Evolutionary conservation across 2,888 invertebrate species (phyloP).

Genomic region (Orchestes rusci): DNA sequence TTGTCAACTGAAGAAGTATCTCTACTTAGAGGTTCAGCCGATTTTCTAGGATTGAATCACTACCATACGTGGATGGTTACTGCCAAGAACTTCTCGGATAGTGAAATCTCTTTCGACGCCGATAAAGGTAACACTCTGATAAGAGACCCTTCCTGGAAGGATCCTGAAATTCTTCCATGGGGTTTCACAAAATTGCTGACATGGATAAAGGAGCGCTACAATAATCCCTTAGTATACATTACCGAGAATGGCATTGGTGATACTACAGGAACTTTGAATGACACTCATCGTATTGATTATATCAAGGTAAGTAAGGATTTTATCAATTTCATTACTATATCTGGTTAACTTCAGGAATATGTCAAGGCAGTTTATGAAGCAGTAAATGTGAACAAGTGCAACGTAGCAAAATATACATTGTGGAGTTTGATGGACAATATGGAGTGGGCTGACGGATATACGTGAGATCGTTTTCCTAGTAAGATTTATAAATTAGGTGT

Average conservation of each 20-base stretch:
- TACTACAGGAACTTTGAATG: constrained; percentile 42
- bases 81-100: constrained; percentile 32
- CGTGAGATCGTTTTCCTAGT: constrained; percentile 35
- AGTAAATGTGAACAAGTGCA: constrained; percentile 50
- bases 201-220: constrained; percentile 41
- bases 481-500: constrained; percentile 10
- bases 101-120: constrained; percentile 33
- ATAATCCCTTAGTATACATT: constrained; percentile 51
- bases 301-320: constrained; percentile 29
- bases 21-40: constrained; percentile 47
- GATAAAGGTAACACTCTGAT: constrained; percentile 32
- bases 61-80: constrained; percentile 50
- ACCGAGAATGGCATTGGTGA: constrained; percentile 55
- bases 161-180: constrained; percentile 50
- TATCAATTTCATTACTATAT: too few relatives aligned
- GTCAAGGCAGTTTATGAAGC: constrained; percentile 35
- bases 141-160: constrained; percentile 48
- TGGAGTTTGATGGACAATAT: constrained; percentile 79
- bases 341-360: constrained; percentile 25
- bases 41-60: constrained; percentile 61
- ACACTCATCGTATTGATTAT: constrained; percentile 46
- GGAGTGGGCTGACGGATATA: constrained; percentile 71
- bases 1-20: constrained; percentile 44
- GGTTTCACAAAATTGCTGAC: constrained; percentile 52
- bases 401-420: constrained; percentile 59